Evolutionary conservation across 64 coral and sea anemone species (phyloP), one percentile per base, ranked within the genome.

Genomic region (Anthopleura sola): DNA sequence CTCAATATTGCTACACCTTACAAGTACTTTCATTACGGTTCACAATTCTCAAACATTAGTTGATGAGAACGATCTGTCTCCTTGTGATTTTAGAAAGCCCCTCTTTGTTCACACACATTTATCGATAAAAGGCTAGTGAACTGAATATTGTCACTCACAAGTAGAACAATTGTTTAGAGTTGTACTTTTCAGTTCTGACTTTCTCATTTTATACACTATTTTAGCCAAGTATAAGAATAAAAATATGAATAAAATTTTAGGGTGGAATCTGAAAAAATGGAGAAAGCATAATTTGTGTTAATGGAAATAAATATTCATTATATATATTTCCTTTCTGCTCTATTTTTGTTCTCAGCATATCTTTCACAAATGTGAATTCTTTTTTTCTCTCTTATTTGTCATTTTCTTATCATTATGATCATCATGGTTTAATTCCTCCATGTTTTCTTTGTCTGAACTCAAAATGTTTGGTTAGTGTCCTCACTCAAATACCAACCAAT

Each of bases 11-110:
- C 76, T 48, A 79, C 76, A 79, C 76, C 76, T 44, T 71, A 79
- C 37, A 79, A 79, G 76, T 79, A 79, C 76, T 47, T 79, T 79
- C 37, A 79, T 79, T 79, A 79, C 76, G 76, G 76, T 79, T 46
- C 76, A 79, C 76, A 79, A 79, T 79, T 79, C 76, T 79, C 36
- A 79, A 79, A 79, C 76, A 79, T 79, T 79, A 79, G 76, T 79
- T 79, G 76, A 79, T 79, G 76, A 79, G 76, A 47, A 79, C 76
- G 76, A 79, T 79, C 76, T 79, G 76, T 79, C 76, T 79, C n/a
- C 76, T 79, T 79, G 44, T 79, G 76, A 79, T 79, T 79, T 79
- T 79, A 79, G 76, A 79, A 79, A 48, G 76, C 76, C 44, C 20
- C 8, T 48, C 44, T 79, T 79, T 38, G 36, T 79, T 48, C 44